Percentiles rank a stretch among this genome's conserved stretches.
Evolutionary conservation across 1,140 invertebrate species (phyloP).

Genomic region (Zaprionus inermis): DNA sequence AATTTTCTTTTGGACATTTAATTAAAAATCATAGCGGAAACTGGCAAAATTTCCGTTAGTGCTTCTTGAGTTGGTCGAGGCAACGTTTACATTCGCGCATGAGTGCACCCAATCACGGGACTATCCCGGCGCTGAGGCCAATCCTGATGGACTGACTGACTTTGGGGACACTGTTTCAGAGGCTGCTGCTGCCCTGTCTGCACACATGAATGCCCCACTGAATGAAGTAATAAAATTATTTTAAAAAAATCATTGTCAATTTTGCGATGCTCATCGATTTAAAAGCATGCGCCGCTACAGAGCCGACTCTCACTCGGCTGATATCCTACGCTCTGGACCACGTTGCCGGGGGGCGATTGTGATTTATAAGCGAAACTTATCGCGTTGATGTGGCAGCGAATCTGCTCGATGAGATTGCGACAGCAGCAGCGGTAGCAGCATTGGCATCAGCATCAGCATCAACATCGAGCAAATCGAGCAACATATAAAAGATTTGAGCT

Average conservation of each 20-base stretch:
- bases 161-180: conserved; percentile 17
- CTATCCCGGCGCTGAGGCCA: conserved; percentile 1
- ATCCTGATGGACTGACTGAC: conserved; percentile 58
- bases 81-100: conserved; percentile 75
- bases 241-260: conserved; percentile 81
- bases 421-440: background rate
- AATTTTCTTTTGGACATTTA: conserved; percentile 53
- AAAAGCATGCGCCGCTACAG: conserved; percentile 56
- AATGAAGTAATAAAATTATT: conserved; percentile 83
- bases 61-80: conserved; percentile 61
- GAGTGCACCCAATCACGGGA: conserved; percentile 54
- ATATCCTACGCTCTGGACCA: conserved; percentile 17
- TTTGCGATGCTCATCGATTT: conserved; percentile 75
- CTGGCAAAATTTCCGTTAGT: conserved; percentile 66
- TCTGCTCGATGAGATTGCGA: conserved; percentile 70
- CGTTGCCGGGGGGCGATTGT: conserved; percentile 53
- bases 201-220: conserved; percentile 69
- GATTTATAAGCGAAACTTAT: conserved; percentile 81
- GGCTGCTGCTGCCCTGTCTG: conserved; percentile 5
- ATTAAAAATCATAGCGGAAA: conserved; percentile 62
- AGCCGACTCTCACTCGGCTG: background rate
- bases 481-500: conserved; percentile 67
- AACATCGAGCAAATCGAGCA: conserved; percentile 42
- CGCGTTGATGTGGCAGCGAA: conserved; percentile 55
- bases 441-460: background rate